Percentiles rank a stretch among this genome's conserved stretches.
Conservation (phyloP, 1,140 invertebrate species). For the Halesus radiatus region DNA sequence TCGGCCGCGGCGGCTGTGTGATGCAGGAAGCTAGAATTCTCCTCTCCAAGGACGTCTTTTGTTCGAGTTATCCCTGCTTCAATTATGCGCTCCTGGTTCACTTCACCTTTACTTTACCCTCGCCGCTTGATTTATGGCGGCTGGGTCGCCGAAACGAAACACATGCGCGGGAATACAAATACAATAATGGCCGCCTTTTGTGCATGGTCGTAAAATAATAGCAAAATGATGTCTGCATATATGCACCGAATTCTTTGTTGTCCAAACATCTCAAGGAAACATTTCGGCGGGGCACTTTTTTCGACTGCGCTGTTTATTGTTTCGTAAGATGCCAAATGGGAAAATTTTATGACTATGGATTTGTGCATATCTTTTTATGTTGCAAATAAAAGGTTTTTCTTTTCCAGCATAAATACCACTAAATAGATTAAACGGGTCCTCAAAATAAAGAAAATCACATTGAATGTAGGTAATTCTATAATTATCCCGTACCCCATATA, state of each 20-base stretch:
- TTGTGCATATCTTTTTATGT: no score
- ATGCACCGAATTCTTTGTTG: conserved; percentile 16
- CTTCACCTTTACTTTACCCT: conserved; percentile 3
- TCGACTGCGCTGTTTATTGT: neutral
- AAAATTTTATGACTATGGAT: neutral
- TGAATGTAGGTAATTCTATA: no score
- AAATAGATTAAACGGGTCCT: no score
- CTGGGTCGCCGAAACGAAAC: neutral
- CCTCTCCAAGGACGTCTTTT: conserved; percentile 40
- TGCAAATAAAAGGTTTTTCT: no score
- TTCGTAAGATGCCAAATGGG: neutral
- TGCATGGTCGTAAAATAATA: conserved; percentile 38
- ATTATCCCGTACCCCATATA: no score
- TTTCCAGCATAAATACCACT: no score
- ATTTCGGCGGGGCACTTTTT: neutral
- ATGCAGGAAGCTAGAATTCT: conserved; percentile 41
- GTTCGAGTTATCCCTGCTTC: conserved; percentile 36
- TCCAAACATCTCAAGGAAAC: conserved; percentile 24
- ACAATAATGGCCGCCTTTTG: conserved; percentile 7
- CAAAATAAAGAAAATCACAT: no score
- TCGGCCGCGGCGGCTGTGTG: conserved; percentile 1
- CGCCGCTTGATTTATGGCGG: conserved; percentile 41
- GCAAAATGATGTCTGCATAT: conserved; percentile 42
- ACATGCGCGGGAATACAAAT: neutral
- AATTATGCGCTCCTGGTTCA: conserved; percentile 34